A percentile compares a stretch with the other conserved stretches of the same genome.
Conservation (phyloP, 2,888 invertebrate species). For the Lamproptera curius region DNA sequence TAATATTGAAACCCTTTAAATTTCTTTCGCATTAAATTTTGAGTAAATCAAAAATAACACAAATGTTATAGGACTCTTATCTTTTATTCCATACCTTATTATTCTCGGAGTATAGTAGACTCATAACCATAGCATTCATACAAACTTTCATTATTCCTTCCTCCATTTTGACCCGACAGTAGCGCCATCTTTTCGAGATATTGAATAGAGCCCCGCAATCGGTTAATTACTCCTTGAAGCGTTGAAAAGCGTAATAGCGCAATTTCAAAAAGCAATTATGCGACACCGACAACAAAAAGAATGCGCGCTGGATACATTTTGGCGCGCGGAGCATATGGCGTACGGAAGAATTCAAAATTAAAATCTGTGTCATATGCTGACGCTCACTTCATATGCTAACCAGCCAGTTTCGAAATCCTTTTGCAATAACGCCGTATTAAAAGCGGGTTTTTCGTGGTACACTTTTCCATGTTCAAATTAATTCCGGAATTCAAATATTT, state of each 20-base stretch:
- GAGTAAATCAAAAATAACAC: background rate
- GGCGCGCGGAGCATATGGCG: constrained; percentile 35
- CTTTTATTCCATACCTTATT: background rate
- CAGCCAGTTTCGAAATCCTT: constrained; percentile 17
- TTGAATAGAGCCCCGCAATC: background rate
- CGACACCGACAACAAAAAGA: constrained; percentile 13
- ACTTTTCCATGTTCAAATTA: constrained; percentile 15
- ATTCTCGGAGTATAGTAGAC: background rate
- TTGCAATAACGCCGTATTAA: constrained; percentile 20
- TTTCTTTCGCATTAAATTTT: no score
- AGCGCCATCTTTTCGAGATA: background rate
- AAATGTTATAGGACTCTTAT: background rate
- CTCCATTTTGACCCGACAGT: background rate
- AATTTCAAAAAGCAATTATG: constrained; percentile 17
- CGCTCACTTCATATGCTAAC: constrained; percentile 22
- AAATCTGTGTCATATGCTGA: constrained; percentile 30
- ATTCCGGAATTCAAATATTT: constrained; percentile 8
- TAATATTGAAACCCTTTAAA: no score
- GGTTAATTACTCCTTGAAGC: background rate
- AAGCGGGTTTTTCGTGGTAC: constrained; percentile 4
- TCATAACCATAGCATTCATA: background rate
- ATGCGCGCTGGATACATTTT: constrained; percentile 30
- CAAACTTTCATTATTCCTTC: background rate
- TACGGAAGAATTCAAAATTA: constrained; percentile 37
- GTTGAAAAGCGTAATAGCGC: constrained; percentile 11